Evolutionary conservation across 2,797 vertebrate species (phyloP).

Genomic region (Oreonectes daqikongensis): DNA sequence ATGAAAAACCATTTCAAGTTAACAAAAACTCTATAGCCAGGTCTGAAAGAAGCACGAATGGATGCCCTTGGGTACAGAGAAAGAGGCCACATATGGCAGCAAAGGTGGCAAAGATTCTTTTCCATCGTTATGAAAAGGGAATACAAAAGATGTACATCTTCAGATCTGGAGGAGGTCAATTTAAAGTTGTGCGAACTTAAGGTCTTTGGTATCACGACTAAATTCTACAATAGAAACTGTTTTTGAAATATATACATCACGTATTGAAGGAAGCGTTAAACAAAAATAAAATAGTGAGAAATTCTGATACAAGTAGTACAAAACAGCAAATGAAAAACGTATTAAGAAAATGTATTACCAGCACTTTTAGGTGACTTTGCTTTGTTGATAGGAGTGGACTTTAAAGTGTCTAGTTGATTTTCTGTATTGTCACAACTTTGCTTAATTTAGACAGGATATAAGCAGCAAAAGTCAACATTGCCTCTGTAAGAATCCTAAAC

Average conservation of each 20-base stretch:
- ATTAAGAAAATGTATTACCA: too few relatives aligned
- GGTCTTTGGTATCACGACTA: background rate
- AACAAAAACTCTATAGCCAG: slow-evolving; percentile 9
- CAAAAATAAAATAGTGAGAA: background rate
- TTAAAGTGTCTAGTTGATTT: too few relatives aligned
- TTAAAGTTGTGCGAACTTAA: background rate
- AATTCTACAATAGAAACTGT: background rate
- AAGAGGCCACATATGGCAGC: background rate
- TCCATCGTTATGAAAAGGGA: background rate
- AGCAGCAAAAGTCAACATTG: too few relatives aligned
- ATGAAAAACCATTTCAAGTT: background rate
- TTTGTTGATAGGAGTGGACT: too few relatives aligned
- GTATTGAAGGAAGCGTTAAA: background rate
- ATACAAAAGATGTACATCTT: background rate
- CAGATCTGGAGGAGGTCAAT: background rate
- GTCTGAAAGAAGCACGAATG: background rate
- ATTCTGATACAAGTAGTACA: background rate
- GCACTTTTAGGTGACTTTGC: too few relatives aligned
- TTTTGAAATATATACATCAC: background rate
- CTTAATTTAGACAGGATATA: too few relatives aligned
- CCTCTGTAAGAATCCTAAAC: too few relatives aligned
- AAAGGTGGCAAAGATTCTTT: background rate
- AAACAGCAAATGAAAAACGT: too few relatives aligned
- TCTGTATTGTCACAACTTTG: too few relatives aligned
- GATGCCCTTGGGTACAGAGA: background rate